These are phyloP conservation scores for Hypercompe scribonia DNA, from an alignment of 2,888 invertebrate species.

Conservation along the genomic window DNA sequence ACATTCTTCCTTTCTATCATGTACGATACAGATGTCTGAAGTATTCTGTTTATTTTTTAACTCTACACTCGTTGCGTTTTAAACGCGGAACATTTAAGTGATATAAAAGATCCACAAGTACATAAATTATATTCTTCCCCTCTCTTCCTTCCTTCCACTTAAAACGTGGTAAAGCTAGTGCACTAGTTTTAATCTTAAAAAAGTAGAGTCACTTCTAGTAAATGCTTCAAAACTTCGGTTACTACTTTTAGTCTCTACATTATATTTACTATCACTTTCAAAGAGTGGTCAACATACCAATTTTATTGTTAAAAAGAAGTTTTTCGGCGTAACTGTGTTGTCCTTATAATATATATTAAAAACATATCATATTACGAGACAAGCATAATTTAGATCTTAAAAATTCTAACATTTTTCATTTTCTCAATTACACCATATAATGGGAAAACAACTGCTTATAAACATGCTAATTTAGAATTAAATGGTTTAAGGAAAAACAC, in stretches of 20 bases:
- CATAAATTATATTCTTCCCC: neutral
- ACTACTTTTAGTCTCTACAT: neutral
- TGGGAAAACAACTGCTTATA: neutral
- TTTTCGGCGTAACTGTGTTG: neutral
- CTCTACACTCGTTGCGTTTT: neutral
- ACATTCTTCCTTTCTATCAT: constrained; percentile 7
- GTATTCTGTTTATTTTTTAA: neutral
- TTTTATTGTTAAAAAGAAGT: neutral
- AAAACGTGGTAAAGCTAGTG: neutral
- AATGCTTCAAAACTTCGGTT: neutral
- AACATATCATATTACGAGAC: neutral
- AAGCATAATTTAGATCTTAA: neutral
- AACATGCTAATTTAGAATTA: neutral
- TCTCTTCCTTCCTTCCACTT: neutral
- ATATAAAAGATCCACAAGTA: neutral
- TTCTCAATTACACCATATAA: neutral
- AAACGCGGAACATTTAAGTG: neutral
- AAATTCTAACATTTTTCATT: neutral
- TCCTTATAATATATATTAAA: too few relatives aligned
- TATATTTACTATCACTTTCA: too few relatives aligned
- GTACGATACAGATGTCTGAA: constrained; percentile 3
- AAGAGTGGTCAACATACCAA: neutral
- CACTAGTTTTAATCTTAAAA: too few relatives aligned
- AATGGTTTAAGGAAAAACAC: constrained; percentile 9
- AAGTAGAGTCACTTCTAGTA: neutral